phyloP scores from a whole-genome alignment of 1,140 invertebrate species.

The Gyrodactylus salaris region DNA sequence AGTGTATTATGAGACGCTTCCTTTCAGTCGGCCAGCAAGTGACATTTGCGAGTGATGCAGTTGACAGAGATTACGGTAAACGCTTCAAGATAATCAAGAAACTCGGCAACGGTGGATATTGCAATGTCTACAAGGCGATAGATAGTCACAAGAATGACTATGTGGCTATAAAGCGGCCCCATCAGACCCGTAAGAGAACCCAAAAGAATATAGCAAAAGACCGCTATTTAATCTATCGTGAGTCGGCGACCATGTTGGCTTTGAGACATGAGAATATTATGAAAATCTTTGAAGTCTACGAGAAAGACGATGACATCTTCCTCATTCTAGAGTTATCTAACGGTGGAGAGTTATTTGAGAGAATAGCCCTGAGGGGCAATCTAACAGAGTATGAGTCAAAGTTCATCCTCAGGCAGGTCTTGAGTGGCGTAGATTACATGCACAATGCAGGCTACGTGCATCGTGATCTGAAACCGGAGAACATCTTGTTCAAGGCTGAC shows the following conservation, averaged over 20 bases:
- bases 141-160: not conserved
- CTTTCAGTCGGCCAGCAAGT: not conserved
- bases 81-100: not conserved
- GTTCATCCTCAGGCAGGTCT: not conserved
- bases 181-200: not conserved
- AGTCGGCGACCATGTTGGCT: not conserved
- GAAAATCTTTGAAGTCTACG: not conserved
- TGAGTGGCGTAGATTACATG: not conserved
- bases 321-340: not conserved
- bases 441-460: not conserved
- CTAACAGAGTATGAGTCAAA: not conserved
- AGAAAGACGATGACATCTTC: not conserved
- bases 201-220: not conserved
- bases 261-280: not conserved
- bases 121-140: constrained; percentile 3
- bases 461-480: constrained; percentile 6
- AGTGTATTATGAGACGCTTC: not conserved
- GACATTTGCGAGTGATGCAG: not conserved
- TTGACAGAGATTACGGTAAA: not conserved
- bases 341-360: constrained; percentile 1
- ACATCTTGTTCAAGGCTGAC: not conserved
- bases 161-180: not conserved
- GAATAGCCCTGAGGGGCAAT: not conserved
- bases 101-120: constrained; percentile 1
- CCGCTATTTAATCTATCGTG: not conserved